Base-by-base conservation (phyloP, 2,797 vertebrate genomes). In the Bovichtus diacanthus region DNA sequence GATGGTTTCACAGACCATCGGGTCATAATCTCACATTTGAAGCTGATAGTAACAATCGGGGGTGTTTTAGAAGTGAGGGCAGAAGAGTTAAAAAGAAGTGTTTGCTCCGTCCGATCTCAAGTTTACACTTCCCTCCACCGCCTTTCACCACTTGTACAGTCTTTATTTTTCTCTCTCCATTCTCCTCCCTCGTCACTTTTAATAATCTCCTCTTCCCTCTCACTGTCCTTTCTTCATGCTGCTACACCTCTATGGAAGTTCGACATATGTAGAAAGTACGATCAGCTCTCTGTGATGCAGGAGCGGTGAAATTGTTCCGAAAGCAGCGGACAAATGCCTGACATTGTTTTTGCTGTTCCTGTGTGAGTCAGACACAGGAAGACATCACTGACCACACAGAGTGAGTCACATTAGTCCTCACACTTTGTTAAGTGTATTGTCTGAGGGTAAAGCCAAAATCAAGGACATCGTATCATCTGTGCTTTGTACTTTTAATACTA, bases 311-410 rank as follows among this genome's bases (percentile, higher is more conserved):
- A 41, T 10, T 16, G n/a, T 25, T 50, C 43, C 36, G 46, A 80
- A 58, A 64, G 38, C 49, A 74, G n/a, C 3, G 0, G n/a, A 27
- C 64, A 68, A 50, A 58, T 12, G 31, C 10, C 18, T 2, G 2
- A 7, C 56, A 18, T 49, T 44, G 19, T 54, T 53, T n/a, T 60
- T 50, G 11, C 5, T 43, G 18, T 25, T 74, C 31, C 19, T 64
- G 68, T 44, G 51, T 83, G 84, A 84, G 43, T 90, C 65, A 83
- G 56, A 46, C 60, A 6, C 72, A 58, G 58, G 65, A 76, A 66
- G 55, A 78, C 72, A 72, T 74, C 59, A 51, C 16, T 50, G 69
- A 80, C 46, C 53, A 44, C 38, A 60, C 2, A 3, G 21, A 53
- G 66, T 71, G 72, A 87, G 50, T 85, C 78, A 83, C 68, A 36